These are phyloP conservation scores for Polia nebulosa DNA, from an alignment of 2,888 invertebrate genomes.

Conservation along the genomic window DNA sequence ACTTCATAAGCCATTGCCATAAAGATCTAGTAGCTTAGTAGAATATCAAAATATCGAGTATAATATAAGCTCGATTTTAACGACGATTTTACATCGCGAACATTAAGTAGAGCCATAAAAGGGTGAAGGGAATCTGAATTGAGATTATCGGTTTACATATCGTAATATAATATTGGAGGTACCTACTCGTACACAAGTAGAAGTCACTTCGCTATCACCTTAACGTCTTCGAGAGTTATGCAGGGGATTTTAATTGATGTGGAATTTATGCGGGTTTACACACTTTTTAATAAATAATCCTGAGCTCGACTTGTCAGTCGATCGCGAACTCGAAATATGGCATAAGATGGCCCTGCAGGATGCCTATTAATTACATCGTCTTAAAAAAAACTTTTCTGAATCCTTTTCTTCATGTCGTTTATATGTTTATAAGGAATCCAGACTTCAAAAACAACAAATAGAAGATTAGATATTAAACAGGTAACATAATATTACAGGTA, in stretches of 20 bases:
- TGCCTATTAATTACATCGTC: neutral
- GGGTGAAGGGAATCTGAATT: constrained; percentile 79
- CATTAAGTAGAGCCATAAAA: constrained; percentile 81
- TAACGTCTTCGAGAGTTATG: constrained; percentile 78
- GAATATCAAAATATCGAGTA: constrained; percentile 69
- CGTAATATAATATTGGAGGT: constrained; percentile 78
- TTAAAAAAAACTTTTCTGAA: no score
- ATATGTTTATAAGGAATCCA: no score
- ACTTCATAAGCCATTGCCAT: constrained; percentile 56
- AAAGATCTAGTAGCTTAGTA: constrained; percentile 66
- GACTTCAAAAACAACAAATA: no score
- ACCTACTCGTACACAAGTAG: constrained; percentile 68
- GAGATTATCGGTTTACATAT: constrained; percentile 81
- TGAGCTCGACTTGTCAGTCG: constrained; percentile 64
- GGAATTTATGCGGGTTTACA: constrained; percentile 79
- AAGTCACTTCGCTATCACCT: constrained; percentile 81
- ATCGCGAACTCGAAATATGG: constrained; percentile 6
- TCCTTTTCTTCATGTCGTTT: no score
- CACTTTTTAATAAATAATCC: constrained; percentile 71
- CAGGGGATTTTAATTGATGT: constrained; percentile 80
- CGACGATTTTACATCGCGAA: constrained; percentile 79
- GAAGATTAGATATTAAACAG: neutral
- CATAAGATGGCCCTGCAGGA: neutral
- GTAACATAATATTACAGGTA: neutral
- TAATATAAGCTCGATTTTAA: constrained; percentile 78